phyloP scores from a whole-genome alignment of 1,140 invertebrate species.

The Atta texana region DNA sequence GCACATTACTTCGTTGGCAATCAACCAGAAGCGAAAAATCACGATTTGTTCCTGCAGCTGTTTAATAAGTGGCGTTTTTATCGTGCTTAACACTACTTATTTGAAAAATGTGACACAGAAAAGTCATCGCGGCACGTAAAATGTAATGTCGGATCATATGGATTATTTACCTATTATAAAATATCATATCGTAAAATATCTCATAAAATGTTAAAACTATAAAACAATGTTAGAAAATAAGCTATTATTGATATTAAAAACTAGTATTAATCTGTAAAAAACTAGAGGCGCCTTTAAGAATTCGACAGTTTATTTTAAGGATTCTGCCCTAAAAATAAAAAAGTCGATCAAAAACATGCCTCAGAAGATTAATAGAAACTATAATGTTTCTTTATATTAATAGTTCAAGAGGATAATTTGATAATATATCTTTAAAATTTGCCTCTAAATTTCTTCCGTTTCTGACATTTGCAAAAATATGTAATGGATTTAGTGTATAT shows the following conservation, averaged over 20 bases:
- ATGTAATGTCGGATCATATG: neutral
- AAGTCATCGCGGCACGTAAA: neutral
- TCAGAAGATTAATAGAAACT: neutral
- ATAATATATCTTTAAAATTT: neutral
- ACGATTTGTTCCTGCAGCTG: conserved; percentile 53
- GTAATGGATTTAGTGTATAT: neutral
- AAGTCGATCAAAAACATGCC: no score
- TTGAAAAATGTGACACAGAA: neutral
- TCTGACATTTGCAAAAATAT: conserved; percentile 8
- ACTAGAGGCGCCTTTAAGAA: no score
- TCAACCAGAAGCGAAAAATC: conserved; percentile 50
- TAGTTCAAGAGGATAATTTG: neutral
- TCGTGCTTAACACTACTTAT: conserved; percentile 45
- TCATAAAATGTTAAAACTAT: neutral
- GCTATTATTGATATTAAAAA: neutral
- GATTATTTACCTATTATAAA: neutral
- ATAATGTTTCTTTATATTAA: conserved; percentile 8
- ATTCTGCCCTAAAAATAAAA: no score
- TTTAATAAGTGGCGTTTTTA: conserved; percentile 66
- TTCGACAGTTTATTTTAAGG: no score
- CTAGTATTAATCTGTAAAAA: no score
- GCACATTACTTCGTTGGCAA: conserved; percentile 43
- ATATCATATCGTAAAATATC: neutral
- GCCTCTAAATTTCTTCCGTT: neutral
- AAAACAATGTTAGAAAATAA: neutral